Conservation (phyloP, 2,797 vertebrate genomes). For the Lophius americanus region DNA sequence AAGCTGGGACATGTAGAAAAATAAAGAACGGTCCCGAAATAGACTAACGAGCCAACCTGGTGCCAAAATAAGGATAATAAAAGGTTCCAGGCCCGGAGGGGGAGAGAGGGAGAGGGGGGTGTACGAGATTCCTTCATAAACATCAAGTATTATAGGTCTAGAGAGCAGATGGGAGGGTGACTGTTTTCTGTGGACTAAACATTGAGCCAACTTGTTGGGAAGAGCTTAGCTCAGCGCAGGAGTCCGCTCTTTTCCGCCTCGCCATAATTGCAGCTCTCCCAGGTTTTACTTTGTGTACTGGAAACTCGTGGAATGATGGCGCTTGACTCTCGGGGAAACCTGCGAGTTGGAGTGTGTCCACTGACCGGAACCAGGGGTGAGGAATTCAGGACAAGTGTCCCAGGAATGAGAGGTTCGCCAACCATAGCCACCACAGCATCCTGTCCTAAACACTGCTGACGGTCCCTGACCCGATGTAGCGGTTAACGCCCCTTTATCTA, state of each 20-base stretch:
- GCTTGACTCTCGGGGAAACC: conserved; percentile 55
- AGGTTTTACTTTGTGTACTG: conserved; percentile 57
- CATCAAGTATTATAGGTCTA: conserved; percentile 70
- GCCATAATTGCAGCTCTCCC: conserved; percentile 75
- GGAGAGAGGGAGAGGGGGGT: conserved; percentile 1
- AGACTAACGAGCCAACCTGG: conserved; percentile 50
- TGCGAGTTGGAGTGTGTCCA: conserved; percentile 37
- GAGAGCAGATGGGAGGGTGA: conserved; percentile 54
- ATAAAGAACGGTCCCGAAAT: conserved; percentile 53
- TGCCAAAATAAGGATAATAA: conserved; percentile 69
- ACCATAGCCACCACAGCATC: conserved; percentile 64
- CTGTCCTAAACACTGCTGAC: conserved; percentile 64
- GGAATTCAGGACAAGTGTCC: conserved; percentile 49
- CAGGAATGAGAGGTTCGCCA: conserved; percentile 57
- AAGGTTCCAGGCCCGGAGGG: conserved; percentile 49
- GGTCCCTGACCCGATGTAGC: conserved; percentile 52
- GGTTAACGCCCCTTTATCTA: too few species aligned
- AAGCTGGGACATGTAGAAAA: conserved; percentile 39
- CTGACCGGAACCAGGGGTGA: conserved; percentile 18
- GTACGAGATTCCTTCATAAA: conserved; percentile 47
- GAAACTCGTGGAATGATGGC: conserved; percentile 50
- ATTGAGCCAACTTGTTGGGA: conserved; percentile 67
- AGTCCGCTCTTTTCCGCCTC: conserved; percentile 66
- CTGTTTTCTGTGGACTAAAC: conserved; percentile 69
- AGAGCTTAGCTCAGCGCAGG: conserved; percentile 60